A percentile compares a stretch with the other conserved stretches of the same genome.
Evolutionary conservation across 2,888 invertebrate genomes (phyloP).

Genomic region (Lagria hirta): DNA sequence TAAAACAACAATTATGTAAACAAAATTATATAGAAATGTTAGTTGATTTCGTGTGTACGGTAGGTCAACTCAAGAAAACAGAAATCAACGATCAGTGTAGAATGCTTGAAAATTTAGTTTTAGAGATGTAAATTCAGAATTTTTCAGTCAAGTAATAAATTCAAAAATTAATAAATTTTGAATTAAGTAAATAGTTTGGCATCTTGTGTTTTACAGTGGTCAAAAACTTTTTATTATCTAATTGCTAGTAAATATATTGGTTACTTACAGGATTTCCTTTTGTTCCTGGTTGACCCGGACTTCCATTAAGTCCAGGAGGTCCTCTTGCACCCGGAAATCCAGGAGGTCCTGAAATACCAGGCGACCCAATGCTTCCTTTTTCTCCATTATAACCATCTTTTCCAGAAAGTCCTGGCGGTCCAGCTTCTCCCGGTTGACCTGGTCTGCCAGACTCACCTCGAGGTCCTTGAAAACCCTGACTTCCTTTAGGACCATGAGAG

Average conservation of each 20-base stretch:
- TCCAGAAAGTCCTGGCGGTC: slow-evolving; percentile 73
- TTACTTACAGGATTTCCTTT: slow-evolving; percentile 71
- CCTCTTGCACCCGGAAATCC: slow-evolving; percentile 84
- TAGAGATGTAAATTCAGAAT: too few relatives aligned
- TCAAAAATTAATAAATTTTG: too few relatives aligned
- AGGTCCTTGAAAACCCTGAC: slow-evolving; percentile 78
- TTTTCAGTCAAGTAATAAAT: too few relatives aligned
- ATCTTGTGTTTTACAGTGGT: too few relatives aligned
- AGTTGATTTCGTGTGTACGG: too few relatives aligned
- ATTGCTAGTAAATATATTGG: background rate
- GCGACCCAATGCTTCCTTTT: slow-evolving; percentile 73
- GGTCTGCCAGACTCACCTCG: slow-evolving; percentile 78
- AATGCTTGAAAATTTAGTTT: too few relatives aligned
- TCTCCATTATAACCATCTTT: slow-evolving; percentile 80
- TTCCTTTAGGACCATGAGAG: slow-evolving; percentile 72
- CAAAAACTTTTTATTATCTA: slow-evolving; percentile 3
- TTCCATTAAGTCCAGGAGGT: slow-evolving; percentile 72
- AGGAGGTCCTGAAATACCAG: slow-evolving; percentile 73
- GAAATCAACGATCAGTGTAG: too few relatives aligned
- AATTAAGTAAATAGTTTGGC: too few relatives aligned
- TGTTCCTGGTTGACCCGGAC: slow-evolving; percentile 70
- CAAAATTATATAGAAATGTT: too few relatives aligned
- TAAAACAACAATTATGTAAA: too few relatives aligned
- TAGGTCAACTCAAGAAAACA: too few relatives aligned
- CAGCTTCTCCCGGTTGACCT: slow-evolving; percentile 75